These are phyloP conservation scores for Gopherus evgoodei DNA, from an alignment of 2,113 vertebrate species.

Conservation along the genomic window DNA sequence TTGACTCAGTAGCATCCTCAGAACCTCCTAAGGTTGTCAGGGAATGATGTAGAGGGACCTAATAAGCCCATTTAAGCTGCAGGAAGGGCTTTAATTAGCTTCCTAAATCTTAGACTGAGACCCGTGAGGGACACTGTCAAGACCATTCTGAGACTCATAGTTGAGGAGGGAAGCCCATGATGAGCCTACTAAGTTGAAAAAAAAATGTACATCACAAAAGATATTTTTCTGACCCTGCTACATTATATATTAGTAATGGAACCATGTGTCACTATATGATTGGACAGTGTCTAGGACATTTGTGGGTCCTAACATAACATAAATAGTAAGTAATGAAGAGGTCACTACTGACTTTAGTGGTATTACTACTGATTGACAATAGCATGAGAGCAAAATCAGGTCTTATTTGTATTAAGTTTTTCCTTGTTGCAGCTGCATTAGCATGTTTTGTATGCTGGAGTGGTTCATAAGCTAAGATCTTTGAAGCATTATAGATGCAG, in stretches of 20 bases:
- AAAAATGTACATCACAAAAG: background rate
- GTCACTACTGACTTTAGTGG: background rate
- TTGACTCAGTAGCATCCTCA: background rate
- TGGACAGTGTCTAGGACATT: background rate
- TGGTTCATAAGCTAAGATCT: background rate
- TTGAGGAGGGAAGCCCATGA: background rate
- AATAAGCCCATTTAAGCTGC: background rate
- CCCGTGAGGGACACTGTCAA: background rate
- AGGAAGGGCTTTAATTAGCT: background rate
- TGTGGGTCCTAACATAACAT: background rate
- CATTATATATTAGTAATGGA: background rate
- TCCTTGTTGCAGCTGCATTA: background rate
- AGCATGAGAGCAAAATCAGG: background rate
- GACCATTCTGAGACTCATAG: background rate
- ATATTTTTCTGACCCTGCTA: background rate
- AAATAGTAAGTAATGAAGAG: background rate
- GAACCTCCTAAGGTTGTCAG: background rate
- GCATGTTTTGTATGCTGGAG: background rate
- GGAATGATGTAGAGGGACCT: background rate
- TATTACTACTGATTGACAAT: background rate
- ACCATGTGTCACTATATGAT: background rate
- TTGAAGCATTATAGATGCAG: background rate
- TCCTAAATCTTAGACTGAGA: conserved; percentile 6
- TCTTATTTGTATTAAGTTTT: background rate
- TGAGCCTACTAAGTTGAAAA: background rate